Evolutionary conservation across 2,797 vertebrate species (phyloP).

Genomic region (Ptychadena robeensis): DNA sequence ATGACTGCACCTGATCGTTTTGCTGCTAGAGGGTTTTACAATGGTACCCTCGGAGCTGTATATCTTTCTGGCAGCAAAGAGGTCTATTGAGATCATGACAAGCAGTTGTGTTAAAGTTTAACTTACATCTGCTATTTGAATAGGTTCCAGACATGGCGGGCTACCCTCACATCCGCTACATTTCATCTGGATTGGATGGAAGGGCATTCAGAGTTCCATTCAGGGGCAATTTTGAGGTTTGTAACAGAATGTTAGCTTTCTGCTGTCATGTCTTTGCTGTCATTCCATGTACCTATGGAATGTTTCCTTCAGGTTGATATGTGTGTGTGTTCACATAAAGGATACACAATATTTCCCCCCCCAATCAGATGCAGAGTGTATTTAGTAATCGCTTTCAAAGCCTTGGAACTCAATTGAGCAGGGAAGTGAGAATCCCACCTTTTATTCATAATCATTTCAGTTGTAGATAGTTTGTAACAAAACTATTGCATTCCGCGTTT

Average conservation of each 20-base stretch:
- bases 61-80: constrained; percentile 33
- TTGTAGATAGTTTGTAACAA: neutral
- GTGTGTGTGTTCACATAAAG: neutral
- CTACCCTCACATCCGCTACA: constrained; percentile 99
- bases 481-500: neutral
- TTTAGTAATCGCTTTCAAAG: neutral
- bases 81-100: constrained; percentile 32
- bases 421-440: neutral
- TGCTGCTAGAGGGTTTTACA: constrained; percentile 14
- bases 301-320: constrained; percentile 20
- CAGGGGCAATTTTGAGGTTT: constrained; percentile 95
- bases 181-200: constrained; percentile 98
- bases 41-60: neutral
- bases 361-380: constrained; percentile 72
- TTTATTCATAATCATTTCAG: neutral
- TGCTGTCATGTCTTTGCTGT: constrained; percentile 62
- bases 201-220: constrained; percentile 85
- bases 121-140: constrained; percentile 72
- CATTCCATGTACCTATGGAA: constrained; percentile 51
- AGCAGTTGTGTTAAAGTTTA: constrained; percentile 73
- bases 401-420: neutral
- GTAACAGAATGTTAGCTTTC: constrained; percentile 71
- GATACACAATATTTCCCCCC: constrained; percentile 21
- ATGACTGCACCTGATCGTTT: constrained; percentile 1
- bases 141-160: constrained; percentile 86